Conservation (phyloP, 2,888 invertebrate genomes). For the Notodonta ziczac region DNA sequence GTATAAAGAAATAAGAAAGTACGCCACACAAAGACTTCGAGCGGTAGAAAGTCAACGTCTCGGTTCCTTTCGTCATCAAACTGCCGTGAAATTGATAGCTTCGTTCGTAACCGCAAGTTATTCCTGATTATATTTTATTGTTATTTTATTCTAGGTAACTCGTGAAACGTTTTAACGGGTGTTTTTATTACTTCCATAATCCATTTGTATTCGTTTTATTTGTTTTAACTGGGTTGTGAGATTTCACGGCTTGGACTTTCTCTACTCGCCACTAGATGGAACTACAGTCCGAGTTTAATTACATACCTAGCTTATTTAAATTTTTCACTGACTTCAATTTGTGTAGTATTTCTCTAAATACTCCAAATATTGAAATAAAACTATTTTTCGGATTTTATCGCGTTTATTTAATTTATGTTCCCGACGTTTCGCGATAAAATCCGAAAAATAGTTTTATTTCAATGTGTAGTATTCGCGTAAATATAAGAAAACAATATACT, state of each 20-base stretch:
- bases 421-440: too few species aligned
- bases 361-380: too few species aligned
- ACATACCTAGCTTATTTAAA: too few species aligned
- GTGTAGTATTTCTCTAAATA: too few species aligned
- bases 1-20: constrained; percentile 74
- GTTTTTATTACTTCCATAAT: constrained; percentile 1
- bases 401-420: too few species aligned
- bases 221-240: constrained; percentile 1
- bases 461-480: too few species aligned
- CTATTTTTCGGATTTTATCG: too few species aligned
- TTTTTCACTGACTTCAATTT: too few species aligned
- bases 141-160: constrained; percentile 7
- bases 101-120: constrained; percentile 65
- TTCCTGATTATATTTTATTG: constrained; percentile 41
- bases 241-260: constrained; percentile 20
- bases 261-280: constrained; percentile 71
- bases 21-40: constrained; percentile 62
- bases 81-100: constrained; percentile 72
- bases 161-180: constrained; percentile 7
- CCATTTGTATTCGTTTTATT: constrained; percentile 6
- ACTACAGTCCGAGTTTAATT: constrained; percentile 17
- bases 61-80: constrained; percentile 57
- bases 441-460: too few species aligned
- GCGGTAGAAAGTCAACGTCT: constrained; percentile 66
- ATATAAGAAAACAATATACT: too few species aligned